These are phyloP conservation scores for Archegozetes longisetosus DNA, from an alignment of 1,140 invertebrate genomes.

Conservation along the genomic window DNA sequence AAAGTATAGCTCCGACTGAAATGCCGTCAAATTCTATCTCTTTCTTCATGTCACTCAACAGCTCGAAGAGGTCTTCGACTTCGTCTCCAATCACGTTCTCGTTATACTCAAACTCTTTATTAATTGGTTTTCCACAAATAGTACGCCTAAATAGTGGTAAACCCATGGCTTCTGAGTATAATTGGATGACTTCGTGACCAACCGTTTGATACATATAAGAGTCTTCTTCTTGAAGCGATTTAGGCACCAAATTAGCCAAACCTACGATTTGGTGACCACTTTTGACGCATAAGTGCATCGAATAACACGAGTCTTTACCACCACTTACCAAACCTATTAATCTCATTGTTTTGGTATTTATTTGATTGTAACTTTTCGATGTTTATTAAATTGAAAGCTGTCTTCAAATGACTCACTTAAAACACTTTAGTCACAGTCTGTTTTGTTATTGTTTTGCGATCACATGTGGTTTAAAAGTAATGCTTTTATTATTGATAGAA, in stretches of 20 bases:
- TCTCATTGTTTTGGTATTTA: constrained; percentile 19
- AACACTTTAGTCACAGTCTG: no score
- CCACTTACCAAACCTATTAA: constrained; percentile 36
- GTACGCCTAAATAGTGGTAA: constrained; percentile 62
- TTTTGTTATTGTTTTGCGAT: no score
- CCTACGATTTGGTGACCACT: constrained; percentile 92
- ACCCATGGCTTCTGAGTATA: constrained; percentile 82
- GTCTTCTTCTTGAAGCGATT: constrained; percentile 67
- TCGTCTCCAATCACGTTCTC: constrained; percentile 75
- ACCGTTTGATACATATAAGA: constrained; percentile 99
- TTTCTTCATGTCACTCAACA: constrained; percentile 65
- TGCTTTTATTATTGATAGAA: no score
- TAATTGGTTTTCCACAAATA: constrained; percentile 62
- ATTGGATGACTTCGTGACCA: constrained; percentile 79
- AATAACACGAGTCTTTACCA: constrained; percentile 98
- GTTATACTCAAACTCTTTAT: constrained; percentile 60
- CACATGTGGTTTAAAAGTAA: no score
- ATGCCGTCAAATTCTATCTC: constrained; percentile 76
- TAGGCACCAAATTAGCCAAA: constrained; percentile 61
- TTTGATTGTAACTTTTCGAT: no score
- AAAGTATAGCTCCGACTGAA: constrained; percentile 88
- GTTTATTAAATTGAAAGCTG: no score
- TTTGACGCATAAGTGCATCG: constrained; percentile 91
- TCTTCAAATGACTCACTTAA: no score
- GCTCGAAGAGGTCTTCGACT: constrained; percentile 89